phyloP scores from a whole-genome alignment of 2,888 invertebrate genomes.

The Cerceris ruficornis region DNA sequence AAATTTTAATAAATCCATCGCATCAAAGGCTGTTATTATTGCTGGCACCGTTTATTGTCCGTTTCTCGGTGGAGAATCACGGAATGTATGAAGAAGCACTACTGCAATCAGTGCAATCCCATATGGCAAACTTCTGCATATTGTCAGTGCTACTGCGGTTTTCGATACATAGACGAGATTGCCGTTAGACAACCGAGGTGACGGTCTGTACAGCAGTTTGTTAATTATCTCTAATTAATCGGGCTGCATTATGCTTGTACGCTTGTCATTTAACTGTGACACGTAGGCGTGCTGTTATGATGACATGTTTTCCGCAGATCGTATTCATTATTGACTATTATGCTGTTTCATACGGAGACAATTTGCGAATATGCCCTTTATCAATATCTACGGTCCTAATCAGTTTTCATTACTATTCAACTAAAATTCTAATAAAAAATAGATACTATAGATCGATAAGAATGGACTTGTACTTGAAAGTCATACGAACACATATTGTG shows the following conservation, averaged over 20 bases:
- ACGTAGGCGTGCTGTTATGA: constrained; percentile 42
- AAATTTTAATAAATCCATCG: too few relatives aligned
- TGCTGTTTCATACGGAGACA: constrained; percentile 4
- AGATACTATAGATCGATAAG: too few relatives aligned
- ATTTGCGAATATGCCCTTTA: constrained; percentile 1
- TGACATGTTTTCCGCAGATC: constrained; percentile 32
- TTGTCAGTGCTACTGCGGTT: constrained; percentile 22
- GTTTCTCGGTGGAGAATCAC: background rate
- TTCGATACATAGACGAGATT: constrained; percentile 14
- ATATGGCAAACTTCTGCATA: constrained; percentile 6
- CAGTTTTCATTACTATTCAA: too few relatives aligned
- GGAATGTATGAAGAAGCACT: background rate
- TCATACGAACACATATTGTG: too few relatives aligned
- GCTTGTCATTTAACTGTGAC: constrained; percentile 31
- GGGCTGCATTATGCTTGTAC: constrained; percentile 27
- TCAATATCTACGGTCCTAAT: too few relatives aligned
- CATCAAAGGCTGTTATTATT: too few relatives aligned
- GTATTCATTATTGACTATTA: constrained; percentile 50
- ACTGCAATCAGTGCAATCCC: background rate
- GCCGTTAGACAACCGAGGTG: constrained; percentile 23
- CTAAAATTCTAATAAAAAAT: too few relatives aligned
- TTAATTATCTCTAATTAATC: constrained; percentile 66
- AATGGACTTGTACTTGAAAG: too few relatives aligned
- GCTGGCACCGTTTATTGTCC: too few relatives aligned
- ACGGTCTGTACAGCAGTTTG: constrained; percentile 38